Evolutionary conservation across 2,888 invertebrate genomes (phyloP).

Genomic region (Prenolepis imparis): DNA sequence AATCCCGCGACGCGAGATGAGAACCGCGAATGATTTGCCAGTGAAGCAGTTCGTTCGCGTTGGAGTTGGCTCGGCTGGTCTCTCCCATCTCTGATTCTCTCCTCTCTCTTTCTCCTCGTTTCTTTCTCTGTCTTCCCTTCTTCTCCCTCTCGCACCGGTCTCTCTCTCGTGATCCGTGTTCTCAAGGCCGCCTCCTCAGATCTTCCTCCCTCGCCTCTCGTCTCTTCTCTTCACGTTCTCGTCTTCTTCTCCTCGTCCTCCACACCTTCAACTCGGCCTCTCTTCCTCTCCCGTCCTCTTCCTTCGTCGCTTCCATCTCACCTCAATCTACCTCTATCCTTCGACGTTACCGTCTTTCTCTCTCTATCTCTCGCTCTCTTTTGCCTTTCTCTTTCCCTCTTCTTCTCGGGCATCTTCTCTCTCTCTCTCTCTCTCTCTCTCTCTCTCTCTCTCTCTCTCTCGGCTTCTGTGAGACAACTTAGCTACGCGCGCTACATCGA

Average conservation of each 20-base stretch:
- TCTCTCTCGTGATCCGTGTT: conserved; percentile 81
- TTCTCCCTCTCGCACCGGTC: conserved; percentile 62
- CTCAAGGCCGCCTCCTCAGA: conserved; percentile 86
- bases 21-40: conserved; percentile 84
- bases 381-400: conserved; percentile 34
- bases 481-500: conserved; percentile 60
- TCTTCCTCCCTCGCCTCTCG: conserved; percentile 71
- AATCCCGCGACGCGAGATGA: conserved; percentile 75
- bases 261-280: conserved; percentile 63
- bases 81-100: conserved; percentile 69
- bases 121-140: conserved; percentile 38
- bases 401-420: conserved; percentile 25
- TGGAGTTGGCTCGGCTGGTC: conserved; percentile 82
- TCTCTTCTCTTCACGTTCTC: conserved; percentile 62
- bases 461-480: conserved; percentile 60
- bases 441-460: conserved; percentile 26
- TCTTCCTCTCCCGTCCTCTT: conserved; percentile 53
- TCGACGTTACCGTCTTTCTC: conserved; percentile 37
- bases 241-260: conserved; percentile 64
- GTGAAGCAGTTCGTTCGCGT: conserved; percentile 84
- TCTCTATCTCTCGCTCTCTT: neutral
- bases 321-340: conserved; percentile 61
- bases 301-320: conserved; percentile 63
- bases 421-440: conserved; percentile 31
- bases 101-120: conserved; percentile 28